These are phyloP conservation scores for Chirona hameri DNA, from an alignment of 2,888 invertebrate genomes.

Conservation along the genomic window DNA sequence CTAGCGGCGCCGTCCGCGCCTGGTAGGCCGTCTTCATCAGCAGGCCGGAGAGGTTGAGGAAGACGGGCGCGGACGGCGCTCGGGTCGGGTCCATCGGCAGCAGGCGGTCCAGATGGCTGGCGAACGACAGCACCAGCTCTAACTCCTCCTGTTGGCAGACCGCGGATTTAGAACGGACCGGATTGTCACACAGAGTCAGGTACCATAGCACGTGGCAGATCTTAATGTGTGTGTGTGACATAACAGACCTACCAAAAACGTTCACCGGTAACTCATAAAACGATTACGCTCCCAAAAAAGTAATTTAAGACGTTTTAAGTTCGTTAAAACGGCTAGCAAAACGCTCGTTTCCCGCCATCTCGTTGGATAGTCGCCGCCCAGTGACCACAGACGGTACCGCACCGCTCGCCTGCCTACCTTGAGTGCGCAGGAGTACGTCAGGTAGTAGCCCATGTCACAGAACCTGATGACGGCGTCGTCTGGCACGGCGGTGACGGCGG, in stretches of 20 bases:
- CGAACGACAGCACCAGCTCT: neutral
- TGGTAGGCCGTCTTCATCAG: neutral
- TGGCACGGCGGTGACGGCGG: neutral
- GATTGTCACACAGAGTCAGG: too few relatives aligned
- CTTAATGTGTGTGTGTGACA: too few relatives aligned
- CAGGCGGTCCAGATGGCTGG: neutral
- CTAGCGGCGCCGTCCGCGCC: neutral
- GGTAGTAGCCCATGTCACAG: neutral
- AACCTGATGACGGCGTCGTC: neutral
- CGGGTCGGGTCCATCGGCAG: neutral
- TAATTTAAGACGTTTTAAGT: too few relatives aligned
- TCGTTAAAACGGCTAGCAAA: too few relatives aligned
- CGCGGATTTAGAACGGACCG: too few relatives aligned
- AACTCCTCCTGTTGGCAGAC: neutral
- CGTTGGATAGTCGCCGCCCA: too few relatives aligned
- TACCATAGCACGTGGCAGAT: too few relatives aligned
- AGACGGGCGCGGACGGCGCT: neutral
- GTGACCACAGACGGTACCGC: too few relatives aligned
- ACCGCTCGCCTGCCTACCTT: neutral
- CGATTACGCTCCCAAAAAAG: too few relatives aligned
- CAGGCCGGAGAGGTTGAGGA: neutral
- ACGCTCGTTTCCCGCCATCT: too few relatives aligned
- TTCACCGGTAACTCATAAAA: too few relatives aligned
- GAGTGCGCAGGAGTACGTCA: neutral
- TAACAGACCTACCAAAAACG: too few relatives aligned